Percentiles rank a stretch among this genome's conserved stretches.
These are phyloP conservation scores for Melanchra persicariae DNA, from an alignment of 2,888 invertebrate species.

Conservation along the genomic window DNA sequence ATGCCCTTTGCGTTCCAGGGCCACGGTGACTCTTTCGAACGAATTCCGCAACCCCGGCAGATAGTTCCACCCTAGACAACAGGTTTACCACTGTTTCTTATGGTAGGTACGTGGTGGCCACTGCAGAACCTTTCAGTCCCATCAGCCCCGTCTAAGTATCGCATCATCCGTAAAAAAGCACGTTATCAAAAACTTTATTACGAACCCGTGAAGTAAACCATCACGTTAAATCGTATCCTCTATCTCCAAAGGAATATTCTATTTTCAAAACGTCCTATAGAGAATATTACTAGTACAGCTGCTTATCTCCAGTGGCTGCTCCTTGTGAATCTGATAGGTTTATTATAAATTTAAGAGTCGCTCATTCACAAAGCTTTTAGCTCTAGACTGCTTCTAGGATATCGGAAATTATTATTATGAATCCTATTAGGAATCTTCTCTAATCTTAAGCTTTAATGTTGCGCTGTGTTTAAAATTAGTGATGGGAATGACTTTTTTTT, in stretches of 20 bases:
- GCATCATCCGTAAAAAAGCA: too few relatives aligned
- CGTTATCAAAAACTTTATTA: not conserved
- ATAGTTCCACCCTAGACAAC: too few relatives aligned
- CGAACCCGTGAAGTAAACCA: not conserved
- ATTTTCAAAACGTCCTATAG: constrained; percentile 28
- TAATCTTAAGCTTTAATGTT: not conserved
- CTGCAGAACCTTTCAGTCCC: too few relatives aligned
- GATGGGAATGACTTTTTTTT: too few relatives aligned
- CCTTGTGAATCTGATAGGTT: constrained; percentile 59
- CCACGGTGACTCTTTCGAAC: too few relatives aligned
- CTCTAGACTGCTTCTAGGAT: constrained; percentile 26
- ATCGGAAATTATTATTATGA: constrained; percentile 15
- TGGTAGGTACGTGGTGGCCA: too few relatives aligned
- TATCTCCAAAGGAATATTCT: constrained; percentile 35
- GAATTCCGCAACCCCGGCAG: too few relatives aligned
- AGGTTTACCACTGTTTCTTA: too few relatives aligned
- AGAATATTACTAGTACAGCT: constrained; percentile 43
- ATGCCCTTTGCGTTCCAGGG: too few relatives aligned
- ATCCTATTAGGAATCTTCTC: too few relatives aligned
- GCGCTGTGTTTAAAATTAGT: not conserved
- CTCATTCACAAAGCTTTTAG: constrained; percentile 48
- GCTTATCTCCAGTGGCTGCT: constrained; percentile 39
- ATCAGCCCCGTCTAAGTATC: too few relatives aligned
- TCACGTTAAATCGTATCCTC: not conserved
- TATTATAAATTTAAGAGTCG: constrained; percentile 50